Conservation (phyloP, 1,140 invertebrate genomes). For the Lepeophtheirus salmonis region DNA sequence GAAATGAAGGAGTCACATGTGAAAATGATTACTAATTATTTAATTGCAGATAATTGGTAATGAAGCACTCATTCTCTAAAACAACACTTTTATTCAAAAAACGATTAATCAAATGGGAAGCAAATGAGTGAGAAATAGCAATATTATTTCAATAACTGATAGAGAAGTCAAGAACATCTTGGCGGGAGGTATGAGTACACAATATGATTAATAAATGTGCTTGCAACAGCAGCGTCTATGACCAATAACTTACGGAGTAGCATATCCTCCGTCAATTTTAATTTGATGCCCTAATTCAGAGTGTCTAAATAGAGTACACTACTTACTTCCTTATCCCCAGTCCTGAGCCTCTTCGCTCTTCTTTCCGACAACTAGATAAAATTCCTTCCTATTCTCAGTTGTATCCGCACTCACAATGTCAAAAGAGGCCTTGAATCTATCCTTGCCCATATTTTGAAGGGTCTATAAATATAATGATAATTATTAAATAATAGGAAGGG, state of each 20-base stretch:
- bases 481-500: neutral
- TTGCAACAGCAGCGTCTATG: neutral
- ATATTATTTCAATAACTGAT: no score
- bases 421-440: neutral
- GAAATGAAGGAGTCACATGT: no score
- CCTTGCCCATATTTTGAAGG: neutral
- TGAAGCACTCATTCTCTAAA: no score
- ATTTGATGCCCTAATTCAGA: no score
- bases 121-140: no score
- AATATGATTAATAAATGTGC: neutral
- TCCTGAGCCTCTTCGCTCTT: neutral
- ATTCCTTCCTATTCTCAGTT: neutral
- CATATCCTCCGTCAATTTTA: no score
- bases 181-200: neutral
- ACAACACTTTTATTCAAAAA: no score
- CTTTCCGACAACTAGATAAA: neutral
- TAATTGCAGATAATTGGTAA: no score
- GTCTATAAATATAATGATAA: neutral
- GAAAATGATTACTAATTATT: no score
- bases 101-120: no score
- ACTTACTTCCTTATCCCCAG: neutral
- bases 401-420: neutral
- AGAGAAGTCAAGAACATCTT: neutral
- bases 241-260: no score
- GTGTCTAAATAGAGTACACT: no score